phyloP scores from a whole-genome alignment of 2,888 invertebrate genomes.

The Opisthograptis luteolata region DNA sequence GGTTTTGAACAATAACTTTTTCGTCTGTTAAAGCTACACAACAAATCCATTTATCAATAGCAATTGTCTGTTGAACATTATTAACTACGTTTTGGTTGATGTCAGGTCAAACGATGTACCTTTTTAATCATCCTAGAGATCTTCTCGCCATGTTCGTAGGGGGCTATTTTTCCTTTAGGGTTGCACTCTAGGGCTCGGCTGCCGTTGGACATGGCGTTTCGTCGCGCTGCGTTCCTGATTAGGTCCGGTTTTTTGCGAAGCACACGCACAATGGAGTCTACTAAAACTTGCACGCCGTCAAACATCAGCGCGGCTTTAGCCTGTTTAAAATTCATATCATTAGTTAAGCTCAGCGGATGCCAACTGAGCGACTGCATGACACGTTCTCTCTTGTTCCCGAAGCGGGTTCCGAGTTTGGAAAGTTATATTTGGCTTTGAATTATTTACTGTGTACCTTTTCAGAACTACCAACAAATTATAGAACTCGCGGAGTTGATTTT shows the following conservation, averaged over 20 bases:
- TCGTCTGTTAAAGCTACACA: too few species aligned
- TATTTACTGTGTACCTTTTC: neutral
- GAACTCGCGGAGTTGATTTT: too few species aligned
- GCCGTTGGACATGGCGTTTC: slow-evolving; percentile 82
- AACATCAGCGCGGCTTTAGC: slow-evolving; percentile 97
- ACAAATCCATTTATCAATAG: too few species aligned
- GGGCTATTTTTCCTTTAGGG: slow-evolving; percentile 89
- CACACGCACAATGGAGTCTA: slow-evolving; percentile 94
- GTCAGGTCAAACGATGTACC: slow-evolving; percentile 69
- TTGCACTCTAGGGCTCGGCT: slow-evolving; percentile 92
- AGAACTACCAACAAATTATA: neutral
- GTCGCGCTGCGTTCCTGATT: slow-evolving; percentile 82
- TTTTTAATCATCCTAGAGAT: slow-evolving; percentile 92
- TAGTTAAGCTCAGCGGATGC: slow-evolving; percentile 5
- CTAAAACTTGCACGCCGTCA: slow-evolving; percentile 94
- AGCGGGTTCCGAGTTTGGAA: slow-evolving; percentile 7
- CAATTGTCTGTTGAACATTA: too few species aligned
- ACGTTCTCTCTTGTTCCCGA: slow-evolving; percentile 4
- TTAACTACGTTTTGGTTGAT: slow-evolving; percentile 13
- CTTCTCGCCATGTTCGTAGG: slow-evolving; percentile 95
- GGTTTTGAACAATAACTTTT: neutral
- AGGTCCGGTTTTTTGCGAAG: slow-evolving; percentile 92
- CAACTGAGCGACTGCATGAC: slow-evolving; percentile 6
- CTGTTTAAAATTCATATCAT: slow-evolving; percentile 68
- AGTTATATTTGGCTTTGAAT: slow-evolving; percentile 1